Evolutionary conservation across 2,888 invertebrate species (phyloP).

Genomic region (Troides helena): DNA sequence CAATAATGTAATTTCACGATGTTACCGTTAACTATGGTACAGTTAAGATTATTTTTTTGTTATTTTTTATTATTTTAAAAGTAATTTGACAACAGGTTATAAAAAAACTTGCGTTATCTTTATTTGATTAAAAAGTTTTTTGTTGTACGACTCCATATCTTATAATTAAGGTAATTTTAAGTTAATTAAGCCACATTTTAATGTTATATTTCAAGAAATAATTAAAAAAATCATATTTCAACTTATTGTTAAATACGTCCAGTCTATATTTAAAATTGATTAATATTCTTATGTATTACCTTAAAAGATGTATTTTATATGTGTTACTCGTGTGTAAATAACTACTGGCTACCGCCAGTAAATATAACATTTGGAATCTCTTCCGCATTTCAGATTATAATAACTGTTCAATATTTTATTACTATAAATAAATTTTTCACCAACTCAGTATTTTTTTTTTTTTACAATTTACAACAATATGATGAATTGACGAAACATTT

Average conservation of each 20-base stretch:
- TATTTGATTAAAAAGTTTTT: conserved; percentile 22
- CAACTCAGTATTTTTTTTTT: conserved; percentile 40
- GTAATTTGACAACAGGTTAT: background rate
- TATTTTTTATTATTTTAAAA: conserved; percentile 13
- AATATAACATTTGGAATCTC: conserved; percentile 71
- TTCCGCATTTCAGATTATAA: conserved; percentile 70
- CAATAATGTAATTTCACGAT: conserved; percentile 15
- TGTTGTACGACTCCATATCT: conserved; percentile 34
- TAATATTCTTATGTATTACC: conserved; percentile 64
- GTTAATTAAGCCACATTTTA: conserved; percentile 68
- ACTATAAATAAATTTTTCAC: conserved; percentile 72
- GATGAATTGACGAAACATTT: too few relatives aligned
- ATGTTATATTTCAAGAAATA: conserved; percentile 49
- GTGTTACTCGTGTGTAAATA: conserved; percentile 62
- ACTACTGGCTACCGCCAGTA: conserved; percentile 58
- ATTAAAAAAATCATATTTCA: conserved; percentile 62
- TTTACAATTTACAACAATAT: background rate
- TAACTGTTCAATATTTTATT: conserved; percentile 68
- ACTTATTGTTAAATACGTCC: conserved; percentile 63
- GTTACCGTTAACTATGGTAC: conserved; percentile 21
- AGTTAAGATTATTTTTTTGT: conserved; percentile 18
- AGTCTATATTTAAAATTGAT: conserved; percentile 59
- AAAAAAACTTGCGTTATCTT: conserved; percentile 17
- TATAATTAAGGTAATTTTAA: conserved; percentile 58
- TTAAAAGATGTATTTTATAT: conserved; percentile 53